Base-by-base conservation (phyloP, 2,113 vertebrate species). In the Dasypus novemcinctus region DNA sequence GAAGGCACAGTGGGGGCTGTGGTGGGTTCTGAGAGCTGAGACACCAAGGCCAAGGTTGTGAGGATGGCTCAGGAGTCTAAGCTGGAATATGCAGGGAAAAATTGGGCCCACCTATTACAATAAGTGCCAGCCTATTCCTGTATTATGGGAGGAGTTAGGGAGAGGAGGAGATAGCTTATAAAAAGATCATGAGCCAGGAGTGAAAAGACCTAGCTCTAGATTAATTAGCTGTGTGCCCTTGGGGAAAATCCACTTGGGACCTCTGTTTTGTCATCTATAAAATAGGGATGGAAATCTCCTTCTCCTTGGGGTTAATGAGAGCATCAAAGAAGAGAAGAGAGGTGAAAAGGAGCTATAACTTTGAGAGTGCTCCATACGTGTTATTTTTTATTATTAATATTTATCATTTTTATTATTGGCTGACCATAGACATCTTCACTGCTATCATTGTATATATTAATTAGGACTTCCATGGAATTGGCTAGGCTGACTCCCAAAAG, bases 351-450 rank as follows among this genome's bases (percentile, higher is more conserved):
- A 64, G 13, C 57, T 90, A 4, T 54, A 41, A 3, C 9, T 31
- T 57, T 31, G n/a, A 15, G 90, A 78, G 27, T 23, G 1, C 27
- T 69, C 43, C 13, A 21, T 4, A 25, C 25, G 1, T n/a, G 36
- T 41, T 78, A 66, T 87, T 95, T 95, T 25, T 93, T 91, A 66
- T 49, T 95, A 21, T 76, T 93, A 66, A 9, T 49, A 12, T 66
- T 94, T 74, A n/a, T 79, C 29, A 52, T 90, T 63, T 52, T 12
- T 54, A 33, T 41, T 61, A 82, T 84, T 74, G 17, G 33, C 49
- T 23, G 31, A 17, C 80, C 23, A 23, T 20, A 15, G 36, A 49
- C 43, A n/a, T 43, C 21, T 4, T 69, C 7, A 0, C 2, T 23
- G 3, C 52, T 36, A 31, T 68, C 23, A 21, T n/a, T 63, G 54